Conservation (phyloP, 2,888 invertebrate species). For the Drosophila tanythrix region DNA sequence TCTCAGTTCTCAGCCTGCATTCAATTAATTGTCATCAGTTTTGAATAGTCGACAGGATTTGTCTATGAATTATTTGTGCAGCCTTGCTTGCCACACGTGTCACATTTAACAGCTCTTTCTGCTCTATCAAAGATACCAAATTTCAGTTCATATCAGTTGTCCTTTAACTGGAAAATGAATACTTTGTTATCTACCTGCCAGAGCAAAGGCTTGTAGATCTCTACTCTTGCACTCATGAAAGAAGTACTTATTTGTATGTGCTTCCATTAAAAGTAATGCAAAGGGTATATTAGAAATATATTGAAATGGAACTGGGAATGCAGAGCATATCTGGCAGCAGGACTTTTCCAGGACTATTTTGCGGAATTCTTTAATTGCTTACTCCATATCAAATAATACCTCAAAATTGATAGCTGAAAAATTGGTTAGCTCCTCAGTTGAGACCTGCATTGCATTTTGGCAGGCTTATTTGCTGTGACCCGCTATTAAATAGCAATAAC, state of each 20-base stretch:
- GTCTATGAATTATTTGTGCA: conserved; percentile 6
- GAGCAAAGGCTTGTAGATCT: background rate
- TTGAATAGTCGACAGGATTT: conserved; percentile 41
- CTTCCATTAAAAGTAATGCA: background rate
- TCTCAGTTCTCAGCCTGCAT: conserved; percentile 19
- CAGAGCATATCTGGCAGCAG: accelerated
- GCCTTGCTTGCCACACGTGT: conserved; percentile 42
- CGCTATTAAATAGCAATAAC: conserved; percentile 66
- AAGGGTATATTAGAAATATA: too few species aligned
- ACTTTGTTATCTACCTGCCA: accelerated
- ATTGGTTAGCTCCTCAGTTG: background rate
- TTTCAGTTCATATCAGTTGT: conserved; percentile 5
- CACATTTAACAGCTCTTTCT: conserved; percentile 50
- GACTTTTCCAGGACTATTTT: background rate
- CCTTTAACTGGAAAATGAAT: background rate
- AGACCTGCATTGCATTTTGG: conserved; percentile 21
- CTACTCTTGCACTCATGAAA: background rate
- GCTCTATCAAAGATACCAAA: background rate
- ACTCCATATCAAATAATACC: background rate
- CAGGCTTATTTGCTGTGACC: background rate
- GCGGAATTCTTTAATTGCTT: background rate
- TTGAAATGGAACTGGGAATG: background rate
- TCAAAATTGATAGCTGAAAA: background rate
- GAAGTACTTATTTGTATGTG: background rate
- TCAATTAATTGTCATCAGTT: conserved; percentile 73